Evolutionary conservation across 2,113 vertebrate species (phyloP).

Genomic region (Leptodactylus fuscus): DNA sequence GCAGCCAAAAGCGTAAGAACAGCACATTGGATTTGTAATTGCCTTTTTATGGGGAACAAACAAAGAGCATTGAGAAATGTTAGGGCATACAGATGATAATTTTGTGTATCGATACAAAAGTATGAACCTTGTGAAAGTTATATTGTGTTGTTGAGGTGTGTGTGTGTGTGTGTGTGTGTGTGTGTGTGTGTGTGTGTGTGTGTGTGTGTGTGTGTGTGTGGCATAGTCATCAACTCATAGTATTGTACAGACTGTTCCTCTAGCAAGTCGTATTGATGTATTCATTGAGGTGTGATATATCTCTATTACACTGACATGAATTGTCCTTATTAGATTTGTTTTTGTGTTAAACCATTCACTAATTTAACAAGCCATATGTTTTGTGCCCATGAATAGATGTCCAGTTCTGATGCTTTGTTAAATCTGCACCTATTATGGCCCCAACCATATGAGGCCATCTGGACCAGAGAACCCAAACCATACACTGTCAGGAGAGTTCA

Average conservation of each 20-base stretch:
- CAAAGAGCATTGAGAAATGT: slow-evolving; percentile 39
- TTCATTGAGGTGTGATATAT: slow-evolving; percentile 3
- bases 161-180: slow-evolving; percentile 13
- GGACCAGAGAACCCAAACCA: too few species aligned
- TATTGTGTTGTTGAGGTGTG: background rate
- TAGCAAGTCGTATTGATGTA: background rate
- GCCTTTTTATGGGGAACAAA: slow-evolving; percentile 24
- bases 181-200: background rate
- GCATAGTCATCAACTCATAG: background rate
- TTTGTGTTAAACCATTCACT: slow-evolving; percentile 15
- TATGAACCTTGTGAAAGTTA: background rate
- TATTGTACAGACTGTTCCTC: background rate
- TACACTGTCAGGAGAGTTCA: too few species aligned
- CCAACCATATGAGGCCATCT: too few species aligned
- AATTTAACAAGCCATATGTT: slow-evolving; percentile 28
- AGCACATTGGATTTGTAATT: slow-evolving; percentile 78
- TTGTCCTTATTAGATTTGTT: background rate
- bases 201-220: background rate
- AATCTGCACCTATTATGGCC: too few species aligned
- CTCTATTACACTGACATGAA: background rate
- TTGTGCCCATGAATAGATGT: slow-evolving; percentile 41
- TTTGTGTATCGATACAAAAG: background rate
- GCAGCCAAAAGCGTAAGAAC: slow-evolving; percentile 85
- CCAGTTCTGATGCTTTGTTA: too few species aligned
- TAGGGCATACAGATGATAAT: background rate